Conservation (phyloP, 1,140 invertebrate genomes). For the Oryctes rhinoceros region DNA sequence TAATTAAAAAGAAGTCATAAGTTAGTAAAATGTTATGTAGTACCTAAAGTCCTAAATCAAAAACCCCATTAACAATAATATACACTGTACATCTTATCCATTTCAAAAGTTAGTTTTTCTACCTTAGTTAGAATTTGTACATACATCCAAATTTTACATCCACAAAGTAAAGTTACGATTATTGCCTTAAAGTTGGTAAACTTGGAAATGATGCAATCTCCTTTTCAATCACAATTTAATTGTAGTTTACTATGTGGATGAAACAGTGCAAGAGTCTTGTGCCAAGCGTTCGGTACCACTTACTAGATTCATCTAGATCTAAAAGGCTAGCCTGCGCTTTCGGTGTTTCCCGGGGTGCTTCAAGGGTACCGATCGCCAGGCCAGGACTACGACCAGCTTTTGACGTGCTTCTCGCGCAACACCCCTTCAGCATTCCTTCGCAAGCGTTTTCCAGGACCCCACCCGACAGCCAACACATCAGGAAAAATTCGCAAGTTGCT, state of each 20-base stretch:
- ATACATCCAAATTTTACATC: not conserved
- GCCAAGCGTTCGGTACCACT: constrained; percentile 51
- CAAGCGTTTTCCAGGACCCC: constrained; percentile 87
- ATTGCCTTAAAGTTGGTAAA: not conserved
- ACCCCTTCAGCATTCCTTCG: constrained; percentile 83
- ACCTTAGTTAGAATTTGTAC: not conserved
- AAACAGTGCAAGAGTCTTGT: constrained; percentile 22
- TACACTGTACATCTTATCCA: not conserved
- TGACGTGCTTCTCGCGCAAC: constrained; percentile 80
- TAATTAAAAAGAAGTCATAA: too few relatives aligned
- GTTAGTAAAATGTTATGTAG: too few relatives aligned
- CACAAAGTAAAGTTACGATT: not conserved
- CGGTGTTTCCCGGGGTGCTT: constrained; percentile 63
- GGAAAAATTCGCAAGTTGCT: constrained; percentile 90
- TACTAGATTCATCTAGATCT: constrained; percentile 55
- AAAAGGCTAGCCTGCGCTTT: constrained; percentile 63
- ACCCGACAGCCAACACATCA: constrained; percentile 90
- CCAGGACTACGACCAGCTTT: constrained; percentile 75
- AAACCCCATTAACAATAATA: not conserved
- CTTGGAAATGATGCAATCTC: too few relatives aligned
- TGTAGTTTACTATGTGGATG: constrained; percentile 30
- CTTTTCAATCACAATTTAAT: not conserved
- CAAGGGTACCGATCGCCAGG: constrained; percentile 66
- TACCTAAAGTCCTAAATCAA: too few relatives aligned
- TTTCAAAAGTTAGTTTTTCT: not conserved